Evolutionary conservation across 2,797 vertebrate species (phyloP), one percentile per base, ranked within the genome.

Genomic region (Adrianichthys oophorus): DNA sequence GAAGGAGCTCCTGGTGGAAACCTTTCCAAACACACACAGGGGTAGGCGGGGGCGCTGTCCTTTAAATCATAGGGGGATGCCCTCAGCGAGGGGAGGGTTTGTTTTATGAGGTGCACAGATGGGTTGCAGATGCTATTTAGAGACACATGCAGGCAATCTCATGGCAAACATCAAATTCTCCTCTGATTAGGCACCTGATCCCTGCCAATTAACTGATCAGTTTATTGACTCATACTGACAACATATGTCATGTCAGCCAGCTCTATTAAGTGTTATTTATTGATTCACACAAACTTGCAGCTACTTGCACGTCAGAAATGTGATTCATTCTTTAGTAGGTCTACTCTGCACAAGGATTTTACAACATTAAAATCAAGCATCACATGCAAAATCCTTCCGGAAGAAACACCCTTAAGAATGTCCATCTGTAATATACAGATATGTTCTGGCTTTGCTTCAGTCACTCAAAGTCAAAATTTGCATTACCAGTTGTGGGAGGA

Each of bases 171-270:
- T 68, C 54, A 56, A 51, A 62, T 53, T 7, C 32, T 63, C 42
- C 41, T 58, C 60, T 67, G 65, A 79, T 84, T 79, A 37, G 57
- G 72, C 87, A 87, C 83, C 77, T 86, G 87, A 83, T 78, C 78
- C 65, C 63, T 32, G 15, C 42, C 42, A 59, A 71, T 80, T 64
- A 51, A 78, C 58, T 56, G 67, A 74, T 76, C 50, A 23, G 59
- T 56, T 82, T 76, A 52, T 83, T 52, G 76, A 81, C 55, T 70
- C 75, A 74, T 74, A 55, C 67, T 56, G 15, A 24, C 57, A 70
- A 66, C 79, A 76, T 82, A 78, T 65, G 70, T 83, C 83, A 83
- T 21, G 74, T 86, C 77, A 75, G 48, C 41, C 61, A 29, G 70
- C 74, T 72, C 68, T 64, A 72, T 84, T 83, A 73, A 72, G 49